Conservation (phyloP, 2,113 vertebrate species). For the Sceloporus tristichus region DNA sequence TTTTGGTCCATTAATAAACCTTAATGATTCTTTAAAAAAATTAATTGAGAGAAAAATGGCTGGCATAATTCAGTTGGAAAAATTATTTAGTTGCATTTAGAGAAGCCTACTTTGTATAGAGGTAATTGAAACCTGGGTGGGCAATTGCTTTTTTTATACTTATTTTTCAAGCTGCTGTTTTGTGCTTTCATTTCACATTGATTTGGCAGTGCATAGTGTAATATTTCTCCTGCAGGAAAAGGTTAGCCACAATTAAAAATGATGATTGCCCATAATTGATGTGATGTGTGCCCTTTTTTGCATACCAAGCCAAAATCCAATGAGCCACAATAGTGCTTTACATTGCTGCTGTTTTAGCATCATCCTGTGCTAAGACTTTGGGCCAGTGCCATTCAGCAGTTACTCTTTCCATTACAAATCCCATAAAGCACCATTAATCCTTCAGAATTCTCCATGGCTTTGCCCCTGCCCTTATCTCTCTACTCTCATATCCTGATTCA, state of each 20-base stretch:
- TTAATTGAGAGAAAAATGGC: slow-evolving; percentile 79
- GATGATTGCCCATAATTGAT: slow-evolving; percentile 61
- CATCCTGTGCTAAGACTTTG: background rate
- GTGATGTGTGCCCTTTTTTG: slow-evolving; percentile 53
- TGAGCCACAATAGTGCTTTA: background rate
- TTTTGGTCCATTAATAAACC: slow-evolving; percentile 81
- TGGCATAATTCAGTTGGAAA: slow-evolving; percentile 79
- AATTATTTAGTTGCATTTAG: slow-evolving; percentile 83
- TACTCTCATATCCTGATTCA: background rate
- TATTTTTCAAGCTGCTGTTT: slow-evolving; percentile 81
- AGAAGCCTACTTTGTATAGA: slow-evolving; percentile 69
- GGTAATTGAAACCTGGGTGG: slow-evolving; percentile 75
- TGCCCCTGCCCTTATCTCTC: background rate
- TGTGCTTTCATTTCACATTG: slow-evolving; percentile 72
- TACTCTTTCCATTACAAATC: background rate
- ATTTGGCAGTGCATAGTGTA: slow-evolving; percentile 57
- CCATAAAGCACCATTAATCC: background rate
- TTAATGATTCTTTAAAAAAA: slow-evolving; percentile 77
- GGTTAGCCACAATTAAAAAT: slow-evolving; percentile 68
- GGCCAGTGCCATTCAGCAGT: background rate
- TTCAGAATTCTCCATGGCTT: background rate
- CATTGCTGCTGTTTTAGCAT: background rate
- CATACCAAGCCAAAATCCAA: background rate
- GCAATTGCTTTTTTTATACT: slow-evolving; percentile 72
- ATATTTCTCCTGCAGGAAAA: slow-evolving; percentile 60